These are phyloP conservation scores for Stegastes partitus DNA, from an alignment of 2,113 vertebrate species.

Conservation along the genomic window DNA sequence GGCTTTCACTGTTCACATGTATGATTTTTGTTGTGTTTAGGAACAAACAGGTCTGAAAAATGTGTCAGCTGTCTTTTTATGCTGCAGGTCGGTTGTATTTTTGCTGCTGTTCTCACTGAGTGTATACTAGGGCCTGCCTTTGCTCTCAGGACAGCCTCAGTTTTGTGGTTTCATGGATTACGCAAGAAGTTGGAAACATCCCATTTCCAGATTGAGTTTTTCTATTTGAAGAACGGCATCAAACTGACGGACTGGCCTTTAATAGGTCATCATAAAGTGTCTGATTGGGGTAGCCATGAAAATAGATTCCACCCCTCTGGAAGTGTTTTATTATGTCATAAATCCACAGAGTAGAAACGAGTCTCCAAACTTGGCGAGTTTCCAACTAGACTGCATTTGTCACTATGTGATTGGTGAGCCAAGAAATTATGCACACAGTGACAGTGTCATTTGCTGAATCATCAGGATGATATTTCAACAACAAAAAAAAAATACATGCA, in stretches of 20 bases:
- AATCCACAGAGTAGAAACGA: constrained; percentile 26
- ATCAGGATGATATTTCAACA: constrained; percentile 17
- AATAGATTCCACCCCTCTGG: constrained; percentile 23
- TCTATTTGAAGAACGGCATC: background rate
- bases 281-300: constrained; percentile 12
- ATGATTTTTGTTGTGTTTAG: no score
- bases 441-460: constrained; percentile 36
- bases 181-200: no score
- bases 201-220: background rate
- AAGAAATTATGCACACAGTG: constrained; percentile 17
- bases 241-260: background rate
- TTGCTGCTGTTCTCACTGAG: no score
- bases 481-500: background rate
- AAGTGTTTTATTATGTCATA: constrained; percentile 41
- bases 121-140: no score
- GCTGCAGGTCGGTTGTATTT: no score
- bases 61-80: no score
- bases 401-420: constrained; percentile 22
- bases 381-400: constrained; percentile 16
- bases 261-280: constrained; percentile 5
- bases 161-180: no score
- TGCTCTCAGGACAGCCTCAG: no score
- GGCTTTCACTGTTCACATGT: no score
- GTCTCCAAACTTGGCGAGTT: background rate
- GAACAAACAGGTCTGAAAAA: no score